Conservation (phyloP, 2,797 vertebrate genomes). For the Betta splendens region DNA sequence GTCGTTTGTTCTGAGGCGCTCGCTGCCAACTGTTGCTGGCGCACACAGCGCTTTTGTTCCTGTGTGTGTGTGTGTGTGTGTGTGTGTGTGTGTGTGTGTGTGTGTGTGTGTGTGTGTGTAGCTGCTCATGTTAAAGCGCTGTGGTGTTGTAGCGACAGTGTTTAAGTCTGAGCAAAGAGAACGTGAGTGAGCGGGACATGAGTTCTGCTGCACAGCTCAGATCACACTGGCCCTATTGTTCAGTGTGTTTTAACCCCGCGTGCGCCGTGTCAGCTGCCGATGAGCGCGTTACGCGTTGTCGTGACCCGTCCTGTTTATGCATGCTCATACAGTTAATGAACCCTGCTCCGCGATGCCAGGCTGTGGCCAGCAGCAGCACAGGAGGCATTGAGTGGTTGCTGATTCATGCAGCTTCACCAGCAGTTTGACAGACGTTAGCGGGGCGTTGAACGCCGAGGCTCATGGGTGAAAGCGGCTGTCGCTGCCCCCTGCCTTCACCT, state of each 20-base stretch:
- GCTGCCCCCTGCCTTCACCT: conserved; percentile 8
- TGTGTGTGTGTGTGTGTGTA: background rate
- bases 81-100: conserved; percentile 1
- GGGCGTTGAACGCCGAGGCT: conserved; percentile 45
- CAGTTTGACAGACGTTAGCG: conserved; percentile 48
- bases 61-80: background rate
- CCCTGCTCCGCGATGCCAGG: conserved; percentile 32
- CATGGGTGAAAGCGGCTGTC: conserved; percentile 34
- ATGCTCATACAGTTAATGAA: conserved; percentile 57
- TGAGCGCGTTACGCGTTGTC: conserved; percentile 62
- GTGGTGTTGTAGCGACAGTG: conserved; percentile 12
- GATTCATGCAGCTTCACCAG: conserved; percentile 57
- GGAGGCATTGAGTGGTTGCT: conserved; percentile 58
- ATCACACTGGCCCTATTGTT: conserved; percentile 67
- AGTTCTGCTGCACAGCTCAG: conserved; percentile 33
- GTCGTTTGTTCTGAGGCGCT: conserved; percentile 49
- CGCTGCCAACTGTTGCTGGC: conserved; percentile 50
- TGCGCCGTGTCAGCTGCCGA: too few species aligned
- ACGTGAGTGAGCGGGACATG: conserved; percentile 28
- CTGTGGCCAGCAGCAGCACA: conserved; percentile 39
- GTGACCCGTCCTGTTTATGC: conserved; percentile 59
- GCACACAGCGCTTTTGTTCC: conserved; percentile 56
- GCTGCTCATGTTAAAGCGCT: background rate
- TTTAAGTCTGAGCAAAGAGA: conserved; percentile 27
- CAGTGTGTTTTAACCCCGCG: too few species aligned